phyloP scores from a whole-genome alignment of 2,797 vertebrate genomes.

The Telmatherina bonti region DNA sequence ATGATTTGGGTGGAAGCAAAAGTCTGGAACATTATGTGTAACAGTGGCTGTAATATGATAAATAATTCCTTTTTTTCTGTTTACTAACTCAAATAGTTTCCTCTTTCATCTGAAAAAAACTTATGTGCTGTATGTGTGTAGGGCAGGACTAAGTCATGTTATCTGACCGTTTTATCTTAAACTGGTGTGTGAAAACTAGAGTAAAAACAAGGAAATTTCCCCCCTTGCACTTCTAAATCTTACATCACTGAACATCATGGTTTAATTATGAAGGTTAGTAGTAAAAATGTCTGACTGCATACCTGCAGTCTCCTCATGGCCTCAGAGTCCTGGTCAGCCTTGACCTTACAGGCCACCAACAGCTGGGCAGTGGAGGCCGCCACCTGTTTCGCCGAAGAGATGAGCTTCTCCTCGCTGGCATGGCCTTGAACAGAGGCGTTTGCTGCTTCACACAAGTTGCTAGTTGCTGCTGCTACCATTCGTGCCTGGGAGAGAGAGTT shows the following conservation, averaged over 20 bases:
- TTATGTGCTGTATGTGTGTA: too few species aligned
- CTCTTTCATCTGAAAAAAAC: too few species aligned
- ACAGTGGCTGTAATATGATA: too few species aligned
- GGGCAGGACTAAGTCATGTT: too few species aligned
- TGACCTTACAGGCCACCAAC: conserved; percentile 98
- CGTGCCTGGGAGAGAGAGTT: conserved; percentile 85
- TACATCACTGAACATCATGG: neutral
- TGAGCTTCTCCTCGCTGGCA: conserved; percentile 97
- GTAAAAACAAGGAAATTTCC: too few species aligned
- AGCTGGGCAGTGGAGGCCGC: conserved; percentile 96
- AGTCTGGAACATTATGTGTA: too few species aligned
- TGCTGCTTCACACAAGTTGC: conserved; percentile 96
- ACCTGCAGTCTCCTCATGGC: conserved; percentile 98
- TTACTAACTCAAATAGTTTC: too few species aligned
- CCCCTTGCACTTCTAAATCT: neutral
- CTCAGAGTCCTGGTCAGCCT: conserved; percentile 96
- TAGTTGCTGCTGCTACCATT: conserved; percentile 98
- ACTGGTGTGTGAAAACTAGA: too few species aligned
- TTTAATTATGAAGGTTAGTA: neutral
- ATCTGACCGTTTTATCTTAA: too few species aligned
- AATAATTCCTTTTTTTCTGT: too few species aligned
- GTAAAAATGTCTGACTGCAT: conserved; percentile 17
- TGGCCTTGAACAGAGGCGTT: conserved; percentile 97
- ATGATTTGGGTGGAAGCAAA: too few species aligned
- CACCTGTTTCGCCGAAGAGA: conserved; percentile 98